phyloP scores from a whole-genome alignment of 2,113 vertebrate genomes.

The Nanger granti region DNA sequence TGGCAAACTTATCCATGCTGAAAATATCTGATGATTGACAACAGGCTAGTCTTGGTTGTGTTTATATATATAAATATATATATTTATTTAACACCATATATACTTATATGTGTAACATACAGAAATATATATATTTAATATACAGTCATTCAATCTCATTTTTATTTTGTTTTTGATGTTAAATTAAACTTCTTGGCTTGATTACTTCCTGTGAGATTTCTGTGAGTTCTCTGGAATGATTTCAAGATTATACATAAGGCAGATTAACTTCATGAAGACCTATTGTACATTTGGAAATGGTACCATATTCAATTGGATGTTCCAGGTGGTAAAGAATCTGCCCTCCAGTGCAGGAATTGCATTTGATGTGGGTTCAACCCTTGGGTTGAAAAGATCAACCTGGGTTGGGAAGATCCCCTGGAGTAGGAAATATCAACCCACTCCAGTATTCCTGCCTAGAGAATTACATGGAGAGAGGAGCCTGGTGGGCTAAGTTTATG shows the following conservation, averaged over 20 bases:
- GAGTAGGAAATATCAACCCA: not conserved
- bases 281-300: not conserved
- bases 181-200: slow-evolving; percentile 2
- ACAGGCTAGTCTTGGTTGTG: not conserved
- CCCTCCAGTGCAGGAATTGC: not conserved
- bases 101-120: no score
- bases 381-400: not conserved
- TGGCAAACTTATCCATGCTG: not conserved
- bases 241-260: not conserved
- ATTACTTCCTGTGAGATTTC: not conserved
- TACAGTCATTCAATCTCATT: not conserved
- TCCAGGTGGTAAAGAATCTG: not conserved
- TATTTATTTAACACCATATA: no score
- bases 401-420: not conserved
- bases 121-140: not conserved
- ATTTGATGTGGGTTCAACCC: not conserved
- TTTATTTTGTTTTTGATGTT: slow-evolving; percentile 26
- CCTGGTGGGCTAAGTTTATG: not conserved
- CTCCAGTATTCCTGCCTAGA: not conserved
- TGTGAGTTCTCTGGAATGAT: not conserved
- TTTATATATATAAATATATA: not conserved
- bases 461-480: not conserved
- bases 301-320: not conserved
- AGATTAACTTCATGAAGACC: not conserved
- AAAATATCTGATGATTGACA: not conserved